Base-by-base conservation (phyloP, 2,888 invertebrate genomes). In the Lapara coniferarum region DNA sequence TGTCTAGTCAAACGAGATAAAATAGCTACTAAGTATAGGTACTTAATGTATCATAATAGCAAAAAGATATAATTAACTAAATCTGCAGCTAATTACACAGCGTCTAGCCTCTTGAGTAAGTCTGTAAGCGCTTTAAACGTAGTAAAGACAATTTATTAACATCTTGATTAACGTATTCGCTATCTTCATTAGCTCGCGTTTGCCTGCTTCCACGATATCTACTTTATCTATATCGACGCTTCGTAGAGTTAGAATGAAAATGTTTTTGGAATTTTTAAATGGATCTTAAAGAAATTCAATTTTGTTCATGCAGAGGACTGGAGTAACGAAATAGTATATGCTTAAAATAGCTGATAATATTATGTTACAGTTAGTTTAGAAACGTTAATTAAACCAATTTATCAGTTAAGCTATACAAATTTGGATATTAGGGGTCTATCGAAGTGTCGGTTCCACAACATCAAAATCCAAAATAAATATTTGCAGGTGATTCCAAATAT, bases 121-220 rank as follows among this genome's bases (percentile, higher is more conserved):
- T 13, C 49, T 13, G 63, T 63, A 63, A 63, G 63, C 49, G 37
- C 57, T 67, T 49, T 58, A 66, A 69, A 78, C 44, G 52, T n/a
- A 52, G 37, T 30, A 44, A 52, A 66, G 44, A 37, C 66, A 82
- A 85, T 89, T 89, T 88, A 89, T 89, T 84, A 81, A 77, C 81
- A 89, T 89, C 88, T 85, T 86, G 89, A 90, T 89, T 86, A 83
- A 73, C 73, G 74, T 81, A 79, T 78, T 78, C 78, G 78, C 82
- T 84, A 74, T 70, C 72, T 63, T 63, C 63, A 63, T 63, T 63
- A 63, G 19, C 16, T 59, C 37, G 59, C 19, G 19, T 19, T 63
- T 16, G 49, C 63, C 63, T 19, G 63, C 10, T 49, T 63, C 19
- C 63, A 46, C 63, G 19, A 19, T 49, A 63, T 63, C 59, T 16